Percentiles rank a stretch among this genome's conserved stretches.
Evolutionary conservation across 2,113 vertebrate species (phyloP).

Genomic region (Aegotheles bennettii): DNA sequence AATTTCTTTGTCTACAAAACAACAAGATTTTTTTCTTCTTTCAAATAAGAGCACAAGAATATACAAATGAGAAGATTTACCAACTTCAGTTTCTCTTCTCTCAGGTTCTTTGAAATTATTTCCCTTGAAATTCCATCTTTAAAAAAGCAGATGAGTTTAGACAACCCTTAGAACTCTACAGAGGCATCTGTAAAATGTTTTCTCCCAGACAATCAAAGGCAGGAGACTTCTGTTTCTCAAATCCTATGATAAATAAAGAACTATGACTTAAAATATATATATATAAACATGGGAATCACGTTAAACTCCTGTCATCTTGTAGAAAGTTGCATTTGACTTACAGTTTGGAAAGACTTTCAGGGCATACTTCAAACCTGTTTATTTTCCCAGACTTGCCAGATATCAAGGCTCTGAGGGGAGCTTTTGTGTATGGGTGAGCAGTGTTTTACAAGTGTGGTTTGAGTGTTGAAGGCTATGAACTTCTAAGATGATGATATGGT

Average conservation of each 20-base stretch:
- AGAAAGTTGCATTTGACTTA: neutral
- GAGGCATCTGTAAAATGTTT: conserved; percentile 47
- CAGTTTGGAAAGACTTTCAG: neutral
- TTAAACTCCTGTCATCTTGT: neutral
- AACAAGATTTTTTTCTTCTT: neutral
- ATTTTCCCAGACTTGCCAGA: neutral
- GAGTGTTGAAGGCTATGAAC: neutral
- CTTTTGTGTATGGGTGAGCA: neutral
- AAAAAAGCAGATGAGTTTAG: conserved; percentile 46
- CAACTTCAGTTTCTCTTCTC: neutral
- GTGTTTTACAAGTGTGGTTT: neutral
- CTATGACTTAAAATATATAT: neutral
- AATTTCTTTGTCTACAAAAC: neutral
- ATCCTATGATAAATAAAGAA: conserved; percentile 49
- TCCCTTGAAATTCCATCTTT: conserved; percentile 56
- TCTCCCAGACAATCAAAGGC: conserved; percentile 50
- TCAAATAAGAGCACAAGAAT: neutral
- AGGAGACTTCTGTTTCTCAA: conserved; percentile 30
- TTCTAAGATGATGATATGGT: neutral
- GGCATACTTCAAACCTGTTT: conserved; percentile 20
- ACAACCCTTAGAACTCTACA: conserved; percentile 43
- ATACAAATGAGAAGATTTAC: conserved; percentile 33
- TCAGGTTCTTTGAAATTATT: conserved; percentile 57
- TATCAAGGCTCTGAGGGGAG: neutral
- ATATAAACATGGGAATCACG: neutral